These are phyloP conservation scores for Cabera pusaria DNA, from an alignment of 2,888 invertebrate species.

Conservation along the genomic window DNA sequence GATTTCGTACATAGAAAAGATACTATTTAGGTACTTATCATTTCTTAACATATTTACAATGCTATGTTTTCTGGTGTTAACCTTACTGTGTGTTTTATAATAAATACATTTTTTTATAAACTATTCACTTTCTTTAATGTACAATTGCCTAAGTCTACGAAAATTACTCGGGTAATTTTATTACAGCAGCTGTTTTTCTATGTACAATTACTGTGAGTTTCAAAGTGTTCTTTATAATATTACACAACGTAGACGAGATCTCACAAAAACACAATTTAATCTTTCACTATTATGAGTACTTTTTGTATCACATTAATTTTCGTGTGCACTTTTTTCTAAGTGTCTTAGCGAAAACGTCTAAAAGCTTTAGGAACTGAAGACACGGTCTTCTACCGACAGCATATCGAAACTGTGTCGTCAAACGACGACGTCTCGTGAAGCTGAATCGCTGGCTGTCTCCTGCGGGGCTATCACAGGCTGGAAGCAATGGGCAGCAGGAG, in stretches of 20 bases:
- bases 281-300: conserved; percentile 51
- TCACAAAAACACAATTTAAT: conserved; percentile 48
- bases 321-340: conserved; percentile 48
- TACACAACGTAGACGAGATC: conserved; percentile 48
- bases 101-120: conserved; percentile 78
- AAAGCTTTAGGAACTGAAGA: conserved; percentile 80
- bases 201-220: conserved; percentile 56
- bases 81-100: conserved; percentile 82
- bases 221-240: conserved; percentile 56
- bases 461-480: conserved; percentile 84
- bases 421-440: conserved; percentile 83
- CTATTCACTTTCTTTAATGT: conserved; percentile 63
- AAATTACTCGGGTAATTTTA: conserved; percentile 63
- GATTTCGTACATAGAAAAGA: conserved; percentile 62
- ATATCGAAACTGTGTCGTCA: conserved; percentile 86
- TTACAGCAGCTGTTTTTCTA: conserved; percentile 54
- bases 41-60: conserved; percentile 76
- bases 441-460: conserved; percentile 64
- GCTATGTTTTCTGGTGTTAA: conserved; percentile 80
- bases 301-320: conserved; percentile 50
- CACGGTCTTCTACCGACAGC: conserved; percentile 81
- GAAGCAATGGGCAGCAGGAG: conserved; percentile 77
- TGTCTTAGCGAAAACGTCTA: conserved; percentile 53
- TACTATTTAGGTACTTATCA: conserved; percentile 57
- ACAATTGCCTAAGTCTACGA: conserved; percentile 74